Conservation (phyloP, 1,140 invertebrate species). For the Mesaphorura yosii region DNA sequence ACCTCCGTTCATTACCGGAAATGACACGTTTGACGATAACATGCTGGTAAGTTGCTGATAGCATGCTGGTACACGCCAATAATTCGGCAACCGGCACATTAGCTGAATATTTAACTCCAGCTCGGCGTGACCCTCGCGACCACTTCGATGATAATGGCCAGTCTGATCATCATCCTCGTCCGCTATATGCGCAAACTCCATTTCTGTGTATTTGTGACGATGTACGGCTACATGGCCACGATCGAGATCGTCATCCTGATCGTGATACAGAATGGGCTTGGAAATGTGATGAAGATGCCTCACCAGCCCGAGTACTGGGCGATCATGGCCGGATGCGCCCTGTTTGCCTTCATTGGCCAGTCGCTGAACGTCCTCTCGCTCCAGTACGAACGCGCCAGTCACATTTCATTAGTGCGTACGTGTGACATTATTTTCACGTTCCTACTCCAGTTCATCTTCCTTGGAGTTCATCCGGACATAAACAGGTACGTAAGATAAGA, state of each 20-base stretch:
- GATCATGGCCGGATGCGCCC: constrained; percentile 6
- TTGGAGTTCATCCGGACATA: constrained; percentile 18
- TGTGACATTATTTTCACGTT: constrained; percentile 16
- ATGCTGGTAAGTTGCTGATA: constrained; percentile 9
- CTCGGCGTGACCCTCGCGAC: constrained; percentile 22
- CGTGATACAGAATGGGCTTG: too few relatives aligned
- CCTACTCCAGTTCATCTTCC: constrained; percentile 19
- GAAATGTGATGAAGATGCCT: constrained; percentile 2
- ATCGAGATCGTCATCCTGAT: constrained; percentile 17
- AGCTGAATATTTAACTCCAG: constrained; percentile 6
- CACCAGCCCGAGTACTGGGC: constrained; percentile 7
- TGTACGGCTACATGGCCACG: constrained; percentile 26
- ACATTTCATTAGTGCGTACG: constrained; percentile 4
- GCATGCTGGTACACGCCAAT: neutral
- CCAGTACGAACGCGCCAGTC: constrained; percentile 22
- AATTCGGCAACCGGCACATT: neutral
- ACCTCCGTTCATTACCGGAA: constrained; percentile 19
- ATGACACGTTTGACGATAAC: constrained; percentile 12
- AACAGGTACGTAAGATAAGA: constrained; percentile 21
- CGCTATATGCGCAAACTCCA: constrained; percentile 28
- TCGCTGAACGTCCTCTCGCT: constrained; percentile 23
- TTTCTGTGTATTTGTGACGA: constrained; percentile 24
- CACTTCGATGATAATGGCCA: constrained; percentile 23
- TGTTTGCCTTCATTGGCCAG: constrained; percentile 22
- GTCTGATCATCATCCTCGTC: constrained; percentile 24